Evolutionary conservation across 2,797 vertebrate genomes (phyloP).

Genomic region (Anableps anableps): DNA sequence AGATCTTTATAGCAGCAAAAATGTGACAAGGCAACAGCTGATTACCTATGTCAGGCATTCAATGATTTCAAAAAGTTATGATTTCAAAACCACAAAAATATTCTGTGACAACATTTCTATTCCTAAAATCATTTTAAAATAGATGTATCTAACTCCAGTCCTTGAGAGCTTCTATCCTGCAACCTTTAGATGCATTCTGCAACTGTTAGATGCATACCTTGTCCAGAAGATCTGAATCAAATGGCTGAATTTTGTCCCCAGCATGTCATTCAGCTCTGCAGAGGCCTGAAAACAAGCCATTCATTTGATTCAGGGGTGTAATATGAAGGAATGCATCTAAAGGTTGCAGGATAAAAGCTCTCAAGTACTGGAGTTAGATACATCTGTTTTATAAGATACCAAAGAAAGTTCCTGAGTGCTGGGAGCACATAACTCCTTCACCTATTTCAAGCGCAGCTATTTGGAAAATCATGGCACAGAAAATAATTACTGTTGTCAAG

Average conservation of each 20-base stretch:
- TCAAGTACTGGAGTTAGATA: background rate
- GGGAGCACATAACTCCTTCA: background rate
- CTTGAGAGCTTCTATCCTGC: background rate
- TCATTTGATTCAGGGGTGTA: slow-evolving; percentile 1
- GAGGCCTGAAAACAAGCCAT: background rate
- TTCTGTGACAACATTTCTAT: background rate
- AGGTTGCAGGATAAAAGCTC: background rate
- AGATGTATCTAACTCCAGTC: background rate
- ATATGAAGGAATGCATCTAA: background rate
- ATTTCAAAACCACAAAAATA: background rate
- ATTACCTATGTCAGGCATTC: background rate
- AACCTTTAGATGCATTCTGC: no score
- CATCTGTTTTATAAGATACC: background rate
- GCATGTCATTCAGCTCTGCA: background rate
- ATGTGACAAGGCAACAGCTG: no score
- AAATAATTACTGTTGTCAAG: background rate
- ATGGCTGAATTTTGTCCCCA: background rate
- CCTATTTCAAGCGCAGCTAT: background rate
- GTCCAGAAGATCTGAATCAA: background rate
- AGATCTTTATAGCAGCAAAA: no score
- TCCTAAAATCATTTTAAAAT: background rate
- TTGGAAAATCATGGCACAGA: background rate
- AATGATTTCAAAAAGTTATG: background rate
- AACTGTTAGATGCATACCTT: background rate
- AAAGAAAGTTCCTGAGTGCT: background rate